Conservation (phyloP, 1,140 invertebrate genomes). For the Oryzaephilus surinamensis region DNA sequence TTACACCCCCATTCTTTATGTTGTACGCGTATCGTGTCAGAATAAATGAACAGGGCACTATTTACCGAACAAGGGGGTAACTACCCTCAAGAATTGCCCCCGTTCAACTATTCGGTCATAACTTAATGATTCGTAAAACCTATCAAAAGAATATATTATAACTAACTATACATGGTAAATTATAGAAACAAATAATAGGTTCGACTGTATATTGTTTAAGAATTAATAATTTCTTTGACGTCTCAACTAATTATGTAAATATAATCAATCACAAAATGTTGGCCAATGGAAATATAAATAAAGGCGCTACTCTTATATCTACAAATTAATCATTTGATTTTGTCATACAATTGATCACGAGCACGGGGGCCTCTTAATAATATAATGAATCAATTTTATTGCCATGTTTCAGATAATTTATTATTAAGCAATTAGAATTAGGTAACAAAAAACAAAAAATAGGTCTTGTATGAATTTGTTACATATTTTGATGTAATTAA, state of each 20-base stretch:
- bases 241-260: conserved; percentile 17
- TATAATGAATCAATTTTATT: not conserved
- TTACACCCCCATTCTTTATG: conserved; percentile 27
- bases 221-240: too few species aligned
- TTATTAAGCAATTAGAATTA: too few species aligned
- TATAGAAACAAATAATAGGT: too few species aligned
- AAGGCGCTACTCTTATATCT: conserved; percentile 7
- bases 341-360: not conserved
- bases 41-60: conserved; percentile 20
- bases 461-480: not conserved
- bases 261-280: conserved; percentile 16
- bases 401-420: too few species aligned
- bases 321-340: conserved; percentile 8
- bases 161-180: too few species aligned
- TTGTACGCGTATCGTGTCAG: conserved; percentile 20
- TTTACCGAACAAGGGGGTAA: conserved; percentile 13
- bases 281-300: conserved; percentile 19
- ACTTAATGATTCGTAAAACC: conserved; percentile 25
- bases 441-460: not conserved
- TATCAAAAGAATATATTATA: conserved; percentile 24
- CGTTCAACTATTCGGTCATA: conserved; percentile 25
- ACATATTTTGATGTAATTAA: conserved; percentile 1
- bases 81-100: conserved; percentile 17
- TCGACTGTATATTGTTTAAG: too few species aligned
- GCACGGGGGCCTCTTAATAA: not conserved